Base-by-base conservation (phyloP, 2,888 invertebrate genomes). In the Polyommatus iphigenia region DNA sequence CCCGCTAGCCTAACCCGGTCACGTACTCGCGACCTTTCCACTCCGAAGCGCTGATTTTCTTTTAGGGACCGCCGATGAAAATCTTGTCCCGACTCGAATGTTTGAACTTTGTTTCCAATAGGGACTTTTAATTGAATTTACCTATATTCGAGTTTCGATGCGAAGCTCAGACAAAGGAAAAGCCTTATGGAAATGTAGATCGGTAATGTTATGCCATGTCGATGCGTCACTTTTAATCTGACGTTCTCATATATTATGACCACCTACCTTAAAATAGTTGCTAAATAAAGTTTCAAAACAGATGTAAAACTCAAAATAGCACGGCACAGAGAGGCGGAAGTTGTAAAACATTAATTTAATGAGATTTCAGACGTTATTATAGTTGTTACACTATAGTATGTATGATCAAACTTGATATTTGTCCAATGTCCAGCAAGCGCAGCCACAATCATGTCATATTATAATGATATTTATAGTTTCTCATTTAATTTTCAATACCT, bases 1-100 rank as follows among this genome's bases (percentile, higher is more conserved):
- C 84, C 86, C 88, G 90, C 90, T 92, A 91, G 89, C 89, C 87
- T 90, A 93, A 83, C 84, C 93, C 83, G 87, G 83, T 89, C 93
- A 94, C 93, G 93, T 94, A 91, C 89, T 87, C 88, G 88, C 86
- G 90, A 92, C 92, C 92, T 92, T 93, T 93, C 89, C 91, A 89
- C 90, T 90, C 88, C 87, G 85, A 84, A 85, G 87, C 90, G 87
- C 92, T 91, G 93, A 93, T 93, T 93, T 92, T 92, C 88, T 91
- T 87, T 88, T 83, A 84, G 84, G 86, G 62, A 72, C 59, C 76
- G 62, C 20, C 20, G 54, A 77, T 77, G 24, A 73, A 72, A 50
- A 54, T 75, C 75, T 75, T 75, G 29, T 29, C 29, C 67, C 32
- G 29, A 67, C 29, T 67, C 32, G 15, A 67, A 67, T 67, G 67